These are phyloP conservation scores for Glossophaga mutica DNA, from an alignment of 2,797 vertebrate genomes.

Conservation along the genomic window DNA sequence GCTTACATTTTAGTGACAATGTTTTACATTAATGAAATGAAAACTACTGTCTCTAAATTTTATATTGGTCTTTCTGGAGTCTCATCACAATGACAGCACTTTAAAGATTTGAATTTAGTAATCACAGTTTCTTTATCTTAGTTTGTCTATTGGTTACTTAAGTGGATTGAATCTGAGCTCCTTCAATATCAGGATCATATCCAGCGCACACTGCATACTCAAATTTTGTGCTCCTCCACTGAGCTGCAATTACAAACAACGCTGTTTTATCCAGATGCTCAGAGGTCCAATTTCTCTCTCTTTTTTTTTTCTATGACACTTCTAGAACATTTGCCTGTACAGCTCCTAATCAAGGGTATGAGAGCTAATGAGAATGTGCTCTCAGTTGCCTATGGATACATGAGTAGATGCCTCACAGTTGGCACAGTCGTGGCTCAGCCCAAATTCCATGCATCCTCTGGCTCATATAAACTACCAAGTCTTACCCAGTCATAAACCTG, in stretches of 20 bases:
- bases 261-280: background rate
- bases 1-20: background rate
- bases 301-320: background rate
- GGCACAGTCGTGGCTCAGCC: background rate
- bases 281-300: background rate
- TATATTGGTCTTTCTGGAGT: background rate
- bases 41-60: background rate
- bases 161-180: background rate
- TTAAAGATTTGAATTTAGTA: background rate
- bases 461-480: background rate
- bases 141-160: background rate
- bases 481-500: background rate
- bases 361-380: background rate
- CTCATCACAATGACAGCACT: background rate
- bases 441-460: background rate
- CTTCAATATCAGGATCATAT: background rate
- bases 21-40: background rate
- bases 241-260: background rate
- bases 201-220: background rate
- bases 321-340: background rate
- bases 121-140: background rate
- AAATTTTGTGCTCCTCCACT: background rate
- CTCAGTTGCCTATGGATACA: background rate
- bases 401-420: background rate
- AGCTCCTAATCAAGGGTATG: background rate